phyloP scores from a whole-genome alignment of 2,797 vertebrate genomes.

The Silurus lanzhouensis region DNA sequence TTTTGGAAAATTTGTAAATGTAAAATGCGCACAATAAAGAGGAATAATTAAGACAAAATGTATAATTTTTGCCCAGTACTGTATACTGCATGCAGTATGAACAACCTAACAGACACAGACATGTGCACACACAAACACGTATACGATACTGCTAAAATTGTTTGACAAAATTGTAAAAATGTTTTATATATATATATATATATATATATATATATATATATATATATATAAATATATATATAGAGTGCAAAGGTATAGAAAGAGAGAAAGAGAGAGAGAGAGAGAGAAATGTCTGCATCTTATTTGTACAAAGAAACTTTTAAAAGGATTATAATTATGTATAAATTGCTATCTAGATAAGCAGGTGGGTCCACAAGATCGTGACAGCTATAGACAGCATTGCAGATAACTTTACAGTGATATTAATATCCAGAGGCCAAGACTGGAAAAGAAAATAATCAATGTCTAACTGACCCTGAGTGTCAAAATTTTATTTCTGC shows the following conservation, averaged over 20 bases:
- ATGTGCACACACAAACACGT: not conserved
- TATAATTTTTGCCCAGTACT: not conserved
- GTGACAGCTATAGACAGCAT: not conserved
- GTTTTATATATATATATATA: not conserved
- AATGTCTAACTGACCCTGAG: not conserved
- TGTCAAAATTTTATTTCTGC: not conserved
- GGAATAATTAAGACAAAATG: not conserved
- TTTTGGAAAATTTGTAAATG: not conserved
- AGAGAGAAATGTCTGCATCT: no score
- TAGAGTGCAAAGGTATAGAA: no score
- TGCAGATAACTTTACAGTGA: not conserved
- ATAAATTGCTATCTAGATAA: no score
- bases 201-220: no score
- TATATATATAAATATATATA: no score
- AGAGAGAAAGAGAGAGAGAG: no score
- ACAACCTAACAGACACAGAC: not conserved
- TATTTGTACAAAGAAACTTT: not conserved
- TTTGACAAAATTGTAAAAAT: not conserved
- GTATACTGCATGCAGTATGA: not conserved
- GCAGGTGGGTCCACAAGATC: not conserved
- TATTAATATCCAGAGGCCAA: not conserved
- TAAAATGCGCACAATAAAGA: not conserved
- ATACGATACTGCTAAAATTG: constrained; percentile 8
- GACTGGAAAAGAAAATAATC: not conserved
- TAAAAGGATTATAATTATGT: not conserved